A percentile compares a stretch with the other conserved stretches of the same genome.
Conservation (phyloP, 2,888 invertebrate species). For the Apoderus coryli region DNA sequence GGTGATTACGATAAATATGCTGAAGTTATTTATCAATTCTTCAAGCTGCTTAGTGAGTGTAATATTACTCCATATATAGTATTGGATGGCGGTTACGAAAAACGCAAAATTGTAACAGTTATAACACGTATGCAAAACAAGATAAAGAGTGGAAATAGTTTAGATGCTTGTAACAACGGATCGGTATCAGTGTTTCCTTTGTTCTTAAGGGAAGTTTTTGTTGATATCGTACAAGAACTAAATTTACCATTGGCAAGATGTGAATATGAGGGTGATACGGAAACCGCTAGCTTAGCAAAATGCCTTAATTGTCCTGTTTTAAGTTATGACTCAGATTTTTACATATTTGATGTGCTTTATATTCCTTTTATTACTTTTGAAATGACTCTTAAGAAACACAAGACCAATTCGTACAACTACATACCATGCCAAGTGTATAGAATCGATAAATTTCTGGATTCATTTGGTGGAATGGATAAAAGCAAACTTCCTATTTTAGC, state of each 20-base stretch:
- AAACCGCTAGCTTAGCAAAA: slow-evolving; percentile 69
- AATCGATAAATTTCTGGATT: slow-evolving; percentile 50
- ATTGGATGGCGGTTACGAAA: slow-evolving; percentile 54
- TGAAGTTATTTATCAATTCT: slow-evolving; percentile 48
- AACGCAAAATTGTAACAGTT: slow-evolving; percentile 28
- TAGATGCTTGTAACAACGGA: slow-evolving; percentile 41
- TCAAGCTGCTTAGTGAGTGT: slow-evolving; percentile 52
- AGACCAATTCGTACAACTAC: slow-evolving; percentile 27
- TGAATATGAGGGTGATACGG: slow-evolving; percentile 81
- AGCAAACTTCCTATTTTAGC: slow-evolving; percentile 57
- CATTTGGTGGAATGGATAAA: slow-evolving; percentile 49
- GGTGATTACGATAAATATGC: slow-evolving; percentile 74
- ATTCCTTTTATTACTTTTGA: slow-evolving; percentile 62
- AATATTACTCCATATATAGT: slow-evolving; percentile 58
- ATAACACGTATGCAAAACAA: slow-evolving; percentile 21
- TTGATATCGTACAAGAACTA: slow-evolving; percentile 49
- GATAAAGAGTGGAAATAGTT: slow-evolving; percentile 28
- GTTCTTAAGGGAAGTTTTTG: slow-evolving; percentile 59
- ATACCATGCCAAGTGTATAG: slow-evolving; percentile 58
- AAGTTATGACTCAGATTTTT: slow-evolving; percentile 91
- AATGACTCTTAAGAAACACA: slow-evolving; percentile 25
- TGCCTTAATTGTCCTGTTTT: slow-evolving; percentile 71
- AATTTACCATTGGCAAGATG: slow-evolving; percentile 55
- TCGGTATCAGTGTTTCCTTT: slow-evolving; percentile 55
- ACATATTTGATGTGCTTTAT: slow-evolving; percentile 69